Conservation (phyloP, 2,113 vertebrate species). For the Xiphophorus hellerii region DNA sequence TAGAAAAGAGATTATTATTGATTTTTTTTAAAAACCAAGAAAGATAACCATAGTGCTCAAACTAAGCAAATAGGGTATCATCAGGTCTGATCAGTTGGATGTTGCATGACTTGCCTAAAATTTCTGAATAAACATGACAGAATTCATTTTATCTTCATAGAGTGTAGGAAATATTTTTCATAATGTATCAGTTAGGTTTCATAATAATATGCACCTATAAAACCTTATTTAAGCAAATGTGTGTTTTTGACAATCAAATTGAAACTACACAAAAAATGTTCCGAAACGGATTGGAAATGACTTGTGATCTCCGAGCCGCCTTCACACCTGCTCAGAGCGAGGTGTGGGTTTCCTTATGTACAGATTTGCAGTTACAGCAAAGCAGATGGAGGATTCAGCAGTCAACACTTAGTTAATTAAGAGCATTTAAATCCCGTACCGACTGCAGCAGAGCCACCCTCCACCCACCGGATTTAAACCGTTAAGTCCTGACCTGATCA, state of each 20-base stretch:
- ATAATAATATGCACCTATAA: neutral
- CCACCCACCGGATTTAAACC: slow-evolving; percentile 8
- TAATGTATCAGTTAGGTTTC: neutral
- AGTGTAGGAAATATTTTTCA: neutral
- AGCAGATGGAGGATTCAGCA: slow-evolving; percentile 7
- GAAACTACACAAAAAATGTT: neutral
- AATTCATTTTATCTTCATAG: neutral
- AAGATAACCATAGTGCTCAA: too few relatives aligned
- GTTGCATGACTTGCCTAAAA: neutral
- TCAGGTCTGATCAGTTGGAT: neutral
- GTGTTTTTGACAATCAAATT: neutral
- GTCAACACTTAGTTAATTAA: slow-evolving; percentile 16
- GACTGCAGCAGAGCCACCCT: neutral
- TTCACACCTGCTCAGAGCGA: neutral
- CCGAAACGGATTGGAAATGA: neutral
- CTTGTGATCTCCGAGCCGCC: neutral
- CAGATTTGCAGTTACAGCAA: neutral
- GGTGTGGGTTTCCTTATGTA: neutral
- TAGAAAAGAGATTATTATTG: neutral
- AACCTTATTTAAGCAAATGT: neutral
- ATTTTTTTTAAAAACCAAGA: too few relatives aligned
- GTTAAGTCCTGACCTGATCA: neutral
- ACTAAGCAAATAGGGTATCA: too few relatives aligned
- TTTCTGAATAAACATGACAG: neutral
- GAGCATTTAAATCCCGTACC: neutral